Percentiles rank a stretch among this genome's conserved stretches.
Evolutionary conservation across 1,140 invertebrate genomes (phyloP).

Genomic region (Aphelinus certus): DNA sequence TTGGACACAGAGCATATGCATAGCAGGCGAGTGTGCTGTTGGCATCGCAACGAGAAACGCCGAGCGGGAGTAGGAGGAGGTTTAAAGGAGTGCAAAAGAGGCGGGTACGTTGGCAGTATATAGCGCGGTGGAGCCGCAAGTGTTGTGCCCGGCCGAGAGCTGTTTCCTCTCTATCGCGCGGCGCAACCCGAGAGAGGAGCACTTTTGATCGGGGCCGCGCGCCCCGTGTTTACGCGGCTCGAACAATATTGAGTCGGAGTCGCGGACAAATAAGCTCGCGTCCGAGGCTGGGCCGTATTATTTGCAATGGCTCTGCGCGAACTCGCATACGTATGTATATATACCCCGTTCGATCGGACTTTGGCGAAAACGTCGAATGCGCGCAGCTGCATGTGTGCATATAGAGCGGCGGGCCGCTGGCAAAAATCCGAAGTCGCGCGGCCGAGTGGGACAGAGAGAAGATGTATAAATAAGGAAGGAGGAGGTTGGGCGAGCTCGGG

Average conservation of each 20-base stretch:
- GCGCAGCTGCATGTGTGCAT: not conserved
- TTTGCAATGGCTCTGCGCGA: no score
- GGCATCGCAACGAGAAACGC: slow-evolving; percentile 3
- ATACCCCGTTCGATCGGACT: no score
- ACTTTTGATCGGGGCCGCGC: no score
- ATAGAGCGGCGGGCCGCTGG: slow-evolving; percentile 10
- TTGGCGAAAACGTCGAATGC: not conserved
- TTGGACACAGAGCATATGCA: no score
- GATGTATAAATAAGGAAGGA: slow-evolving; percentile 1
- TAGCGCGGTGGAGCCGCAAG: not conserved
- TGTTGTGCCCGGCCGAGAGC: no score
- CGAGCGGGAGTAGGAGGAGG: slow-evolving; percentile 5
- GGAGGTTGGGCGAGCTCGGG: not conserved
- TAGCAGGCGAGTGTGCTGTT: not conserved
- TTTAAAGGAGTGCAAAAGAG: not conserved
- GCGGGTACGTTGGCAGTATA: not conserved
- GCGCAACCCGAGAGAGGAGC: no score
- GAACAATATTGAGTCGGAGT: slow-evolving; percentile 28
- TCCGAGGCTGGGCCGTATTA: not conserved
- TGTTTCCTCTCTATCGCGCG: no score
- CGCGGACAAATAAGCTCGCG: slow-evolving; percentile 14
- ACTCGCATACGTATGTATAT: no score
- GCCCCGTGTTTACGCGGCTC: slow-evolving; percentile 14
- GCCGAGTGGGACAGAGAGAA: not conserved
- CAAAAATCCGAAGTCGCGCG: slow-evolving; percentile 6